phyloP scores from a whole-genome alignment of 23 tunicate species.

The Diplosoma virens region DNA sequence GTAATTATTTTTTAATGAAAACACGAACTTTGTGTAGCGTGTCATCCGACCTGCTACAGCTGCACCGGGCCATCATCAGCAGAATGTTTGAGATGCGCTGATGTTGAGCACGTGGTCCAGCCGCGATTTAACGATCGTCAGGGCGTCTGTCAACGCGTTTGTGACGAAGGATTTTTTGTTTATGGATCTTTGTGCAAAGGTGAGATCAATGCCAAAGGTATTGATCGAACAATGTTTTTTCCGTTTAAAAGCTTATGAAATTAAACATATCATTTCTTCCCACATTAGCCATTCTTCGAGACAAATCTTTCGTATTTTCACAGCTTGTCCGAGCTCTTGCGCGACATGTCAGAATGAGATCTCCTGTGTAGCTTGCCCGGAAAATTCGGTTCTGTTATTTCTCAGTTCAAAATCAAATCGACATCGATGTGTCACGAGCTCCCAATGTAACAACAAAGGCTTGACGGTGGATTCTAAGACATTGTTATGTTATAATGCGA shows the following conservation, averaged over 20 bases:
- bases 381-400: neutral
- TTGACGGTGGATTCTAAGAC: neutral
- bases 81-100: conserved; percentile 47
- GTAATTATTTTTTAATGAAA: too few species aligned
- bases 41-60: conserved; percentile 48
- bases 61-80: conserved; percentile 32
- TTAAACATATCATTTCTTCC: neutral
- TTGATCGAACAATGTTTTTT: too few species aligned
- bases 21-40: conserved; percentile 57
- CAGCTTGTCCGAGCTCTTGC: conserved; percentile 69
- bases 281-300: neutral
- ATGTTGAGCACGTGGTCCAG: conserved; percentile 43
- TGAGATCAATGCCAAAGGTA: too few species aligned
- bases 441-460: conserved; percentile 1
- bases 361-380: conserved; percentile 18
- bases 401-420: neutral
- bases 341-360: conserved; percentile 18
- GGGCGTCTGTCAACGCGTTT: conserved; percentile 45
- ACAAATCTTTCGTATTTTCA: neutral
- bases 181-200: conserved; percentile 51
- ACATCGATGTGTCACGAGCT: conserved; percentile 2
- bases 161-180: conserved; percentile 37
- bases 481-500: conserved; percentile 18
- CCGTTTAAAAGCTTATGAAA: too few species aligned
- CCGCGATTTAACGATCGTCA: neutral